Conservation (phyloP, 2,113 vertebrate genomes). For the Sinocyclocheilus anophthalmus region DNA sequence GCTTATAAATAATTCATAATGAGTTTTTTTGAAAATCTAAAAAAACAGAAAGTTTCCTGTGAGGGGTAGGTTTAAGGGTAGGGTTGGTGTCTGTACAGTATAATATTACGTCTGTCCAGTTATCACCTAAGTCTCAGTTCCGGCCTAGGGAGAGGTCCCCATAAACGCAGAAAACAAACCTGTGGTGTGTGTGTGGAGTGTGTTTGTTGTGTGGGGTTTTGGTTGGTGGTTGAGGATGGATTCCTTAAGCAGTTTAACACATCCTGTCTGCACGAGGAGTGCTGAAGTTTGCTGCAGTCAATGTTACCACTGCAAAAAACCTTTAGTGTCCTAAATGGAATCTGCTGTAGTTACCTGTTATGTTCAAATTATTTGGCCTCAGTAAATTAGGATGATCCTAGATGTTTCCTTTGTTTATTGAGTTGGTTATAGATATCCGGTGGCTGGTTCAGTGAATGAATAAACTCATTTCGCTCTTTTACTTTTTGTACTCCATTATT, state of each 20-base stretch:
- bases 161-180: no score
- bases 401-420: neutral
- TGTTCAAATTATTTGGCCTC: neutral
- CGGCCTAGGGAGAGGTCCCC: no score
- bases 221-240: constrained; percentile 7
- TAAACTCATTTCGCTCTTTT: neutral
- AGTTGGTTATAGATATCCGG: neutral
- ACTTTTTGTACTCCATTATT: neutral
- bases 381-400: neutral
- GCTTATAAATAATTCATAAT: no score
- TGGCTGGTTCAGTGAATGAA: neutral
- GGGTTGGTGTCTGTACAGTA: no score
- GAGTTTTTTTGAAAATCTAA: no score
- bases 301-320: neutral
- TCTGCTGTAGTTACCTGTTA: neutral
- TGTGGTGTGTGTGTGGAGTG: constrained; percentile 8
- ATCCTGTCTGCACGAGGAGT: constrained; percentile 28
- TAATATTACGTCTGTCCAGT: no score
- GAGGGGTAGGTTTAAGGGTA: no score
- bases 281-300: constrained; percentile 19
- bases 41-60: no score
- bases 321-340: neutral
- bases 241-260: constrained; percentile 35
- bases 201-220: constrained; percentile 34
- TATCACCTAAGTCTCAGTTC: no score